Evolutionary conservation across 2,113 vertebrate species (phyloP).

Genomic region (Charadrius vociferus): DNA sequence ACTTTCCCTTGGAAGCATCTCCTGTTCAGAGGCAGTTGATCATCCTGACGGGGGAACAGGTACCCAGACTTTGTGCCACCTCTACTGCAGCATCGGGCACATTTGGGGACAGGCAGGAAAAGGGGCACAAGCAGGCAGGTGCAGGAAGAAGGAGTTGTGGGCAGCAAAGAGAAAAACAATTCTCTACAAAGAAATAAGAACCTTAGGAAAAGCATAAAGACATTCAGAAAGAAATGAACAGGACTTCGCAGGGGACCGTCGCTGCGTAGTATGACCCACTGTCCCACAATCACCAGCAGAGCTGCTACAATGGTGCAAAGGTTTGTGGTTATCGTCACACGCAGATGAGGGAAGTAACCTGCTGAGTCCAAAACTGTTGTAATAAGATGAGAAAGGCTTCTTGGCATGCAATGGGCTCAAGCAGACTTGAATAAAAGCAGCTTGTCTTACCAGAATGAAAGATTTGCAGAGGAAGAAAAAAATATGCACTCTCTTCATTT

Average conservation of each 20-base stretch:
- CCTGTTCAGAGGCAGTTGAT: background rate
- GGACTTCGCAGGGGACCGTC: background rate
- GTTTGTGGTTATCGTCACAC: background rate
- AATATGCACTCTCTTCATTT: background rate
- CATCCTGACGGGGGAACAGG: no score
- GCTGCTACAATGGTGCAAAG: background rate
- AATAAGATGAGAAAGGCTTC: background rate
- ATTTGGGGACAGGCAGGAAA: background rate
- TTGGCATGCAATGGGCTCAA: background rate
- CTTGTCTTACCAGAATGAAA: background rate
- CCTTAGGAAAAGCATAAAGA: background rate
- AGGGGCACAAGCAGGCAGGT: background rate
- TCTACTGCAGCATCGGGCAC: background rate
- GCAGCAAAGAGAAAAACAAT: background rate
- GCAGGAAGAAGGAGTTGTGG: background rate
- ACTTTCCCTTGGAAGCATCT: background rate
- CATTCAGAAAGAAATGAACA: background rate
- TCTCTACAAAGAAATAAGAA: background rate
- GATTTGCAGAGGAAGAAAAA: background rate
- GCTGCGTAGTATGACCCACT: no score
- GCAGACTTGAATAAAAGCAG: background rate
- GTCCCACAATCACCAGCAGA: background rate
- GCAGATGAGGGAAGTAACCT: background rate
- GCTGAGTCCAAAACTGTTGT: background rate
- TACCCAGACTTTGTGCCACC: background rate